phyloP scores from a whole-genome alignment of 2,113 vertebrate genomes.

The Mustela lutreola region DNA sequence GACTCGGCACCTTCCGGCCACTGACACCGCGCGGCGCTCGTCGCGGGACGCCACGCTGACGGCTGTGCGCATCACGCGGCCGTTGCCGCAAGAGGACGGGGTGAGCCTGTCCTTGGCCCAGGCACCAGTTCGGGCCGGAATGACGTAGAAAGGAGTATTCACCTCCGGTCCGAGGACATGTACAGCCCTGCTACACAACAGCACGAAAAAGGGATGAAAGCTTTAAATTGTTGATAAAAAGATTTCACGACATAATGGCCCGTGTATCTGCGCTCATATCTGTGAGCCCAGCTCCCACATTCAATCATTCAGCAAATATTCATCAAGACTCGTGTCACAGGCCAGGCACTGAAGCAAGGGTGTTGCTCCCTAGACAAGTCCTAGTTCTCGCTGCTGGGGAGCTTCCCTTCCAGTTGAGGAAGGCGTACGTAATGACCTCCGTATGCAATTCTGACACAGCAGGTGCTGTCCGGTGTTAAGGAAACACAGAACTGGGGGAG shows the following conservation, averaged over 20 bases:
- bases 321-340: fast-evolving
- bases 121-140: not conserved
- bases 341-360: not conserved
- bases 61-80: fast-evolving
- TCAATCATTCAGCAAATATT: not conserved
- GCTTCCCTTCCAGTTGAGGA: not conserved
- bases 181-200: not conserved
- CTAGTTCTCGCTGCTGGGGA: fast-evolving
- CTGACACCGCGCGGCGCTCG: not conserved
- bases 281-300: not conserved
- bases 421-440: no score
- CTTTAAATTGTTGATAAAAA: not conserved
- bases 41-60: fast-evolving
- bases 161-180: not conserved
- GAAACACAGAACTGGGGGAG: not conserved
- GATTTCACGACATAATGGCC: not conserved
- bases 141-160: not conserved
- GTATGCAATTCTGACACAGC: no score
- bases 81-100: not conserved
- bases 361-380: not conserved
- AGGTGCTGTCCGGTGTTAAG: not conserved
- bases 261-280: fast-evolving
- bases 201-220: not conserved
- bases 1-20: not conserved
- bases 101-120: not conserved